Evolutionary conservation across 1,140 invertebrate genomes (phyloP).

Genomic region (Drosophila rufa): DNA sequence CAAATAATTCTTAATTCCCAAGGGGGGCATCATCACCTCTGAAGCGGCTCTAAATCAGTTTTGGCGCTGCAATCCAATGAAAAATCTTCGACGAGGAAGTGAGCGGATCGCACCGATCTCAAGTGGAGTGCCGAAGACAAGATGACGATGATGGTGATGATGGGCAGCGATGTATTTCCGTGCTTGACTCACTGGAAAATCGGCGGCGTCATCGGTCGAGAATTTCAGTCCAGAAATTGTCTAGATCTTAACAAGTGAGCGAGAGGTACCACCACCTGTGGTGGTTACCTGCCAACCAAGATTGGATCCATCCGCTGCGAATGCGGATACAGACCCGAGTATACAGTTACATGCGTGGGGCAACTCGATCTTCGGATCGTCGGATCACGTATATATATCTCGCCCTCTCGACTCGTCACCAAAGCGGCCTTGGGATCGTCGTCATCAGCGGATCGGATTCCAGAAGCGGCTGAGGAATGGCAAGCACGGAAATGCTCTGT

Average conservation of each 20-base stretch:
- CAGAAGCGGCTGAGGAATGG: background rate
- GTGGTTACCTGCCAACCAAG: background rate
- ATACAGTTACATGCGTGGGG: conserved; percentile 51
- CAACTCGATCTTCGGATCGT: background rate
- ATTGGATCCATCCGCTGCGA: conserved; percentile 10
- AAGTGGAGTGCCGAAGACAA: conserved; percentile 24
- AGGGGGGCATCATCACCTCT: conserved; percentile 1
- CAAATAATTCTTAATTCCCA: conserved; percentile 25
- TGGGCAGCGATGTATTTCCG: conserved; percentile 29
- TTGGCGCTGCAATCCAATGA: conserved; percentile 6
- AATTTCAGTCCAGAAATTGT: conserved; percentile 31
- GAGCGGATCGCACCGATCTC: conserved; percentile 8
- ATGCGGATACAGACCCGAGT: conserved; percentile 36
- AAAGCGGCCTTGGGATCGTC: conserved; percentile 33
- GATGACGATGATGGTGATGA: conserved; percentile 11
- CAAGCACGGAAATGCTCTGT: conserved; percentile 24
- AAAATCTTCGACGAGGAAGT: conserved; percentile 42
- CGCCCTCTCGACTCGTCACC: conserved; percentile 27
- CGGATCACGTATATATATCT: conserved; percentile 13
- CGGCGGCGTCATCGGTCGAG: conserved; percentile 13
- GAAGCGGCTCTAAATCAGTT: conserved; percentile 27
- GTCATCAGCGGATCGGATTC: conserved; percentile 23
- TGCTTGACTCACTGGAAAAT: conserved; percentile 39
- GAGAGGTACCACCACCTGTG: conserved; percentile 21
- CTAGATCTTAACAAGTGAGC: conserved; percentile 6